Base-by-base conservation (phyloP, 2,888 invertebrate species). In the Synanthedon tipuliformis region DNA sequence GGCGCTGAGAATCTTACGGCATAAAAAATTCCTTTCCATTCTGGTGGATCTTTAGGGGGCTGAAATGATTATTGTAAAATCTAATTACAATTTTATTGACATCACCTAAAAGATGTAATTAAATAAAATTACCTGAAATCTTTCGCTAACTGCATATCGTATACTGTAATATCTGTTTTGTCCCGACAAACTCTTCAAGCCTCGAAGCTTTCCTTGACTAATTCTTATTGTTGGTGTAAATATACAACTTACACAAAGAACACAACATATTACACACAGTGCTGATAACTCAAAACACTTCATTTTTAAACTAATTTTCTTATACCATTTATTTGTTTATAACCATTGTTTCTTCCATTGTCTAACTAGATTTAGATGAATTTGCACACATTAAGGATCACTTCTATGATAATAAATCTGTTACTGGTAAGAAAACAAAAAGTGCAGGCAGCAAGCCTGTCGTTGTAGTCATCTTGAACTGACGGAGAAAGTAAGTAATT, bases 91-190 rank as follows among this genome's bases (percentile, higher is more conserved):
- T 34, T 10, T 34, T 10, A 10, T 7, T 34, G 34, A 34, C 3
- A 34, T 7, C 10, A 2, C 34, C 34, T 34, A 34, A 34, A 34
- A 34, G 8, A 34, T 10, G 34, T 3, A 10, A 34, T 34, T 34
- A 10, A 34, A 0, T 7, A 12, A 45, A 64, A 73, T 71, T 57
- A 85, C 86, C 68, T 81, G 74, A 57, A 83, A 85, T 53, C 85
- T 73, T 54, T 69, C 59, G 56, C 76, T 71, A 50, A 63, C 61
- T 0, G 80, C 84, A 52, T 86, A 86, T 3, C 78, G 84, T 63
- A 86, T 80, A n/a, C 84, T 79, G 50, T 77, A 79, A 61, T 75
- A 86, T 53, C 71, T 70, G 62, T 78, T 72, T 59, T 78, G 78
- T 1, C 80, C 79, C 18, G 69, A 71, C 16, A 73, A 54, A 54